phyloP scores from a whole-genome alignment of 2,888 invertebrate genomes.

The Catocala sponsa region DNA sequence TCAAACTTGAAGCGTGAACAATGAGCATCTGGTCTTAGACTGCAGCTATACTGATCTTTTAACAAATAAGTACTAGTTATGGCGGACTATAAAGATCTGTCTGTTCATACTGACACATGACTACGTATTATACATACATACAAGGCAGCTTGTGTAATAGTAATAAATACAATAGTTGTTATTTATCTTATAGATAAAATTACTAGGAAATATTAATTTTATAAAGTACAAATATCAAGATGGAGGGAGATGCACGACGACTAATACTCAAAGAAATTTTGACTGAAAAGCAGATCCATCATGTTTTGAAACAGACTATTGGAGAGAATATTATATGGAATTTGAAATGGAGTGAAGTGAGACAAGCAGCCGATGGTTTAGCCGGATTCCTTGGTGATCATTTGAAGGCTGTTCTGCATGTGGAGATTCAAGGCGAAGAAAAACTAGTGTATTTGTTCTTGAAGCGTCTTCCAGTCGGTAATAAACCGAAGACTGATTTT shows the following conservation, averaged over 20 bases:
- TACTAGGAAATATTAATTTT: background rate
- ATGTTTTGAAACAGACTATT: conserved; percentile 52
- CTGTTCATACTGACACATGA: too few relatives aligned
- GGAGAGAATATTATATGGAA: conserved; percentile 45
- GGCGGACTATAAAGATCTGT: too few relatives aligned
- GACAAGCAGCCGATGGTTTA: conserved; percentile 64
- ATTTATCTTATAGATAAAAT: too few relatives aligned
- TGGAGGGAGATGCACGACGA: conserved; percentile 45
- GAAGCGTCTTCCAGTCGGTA: conserved; percentile 68
- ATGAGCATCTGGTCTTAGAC: background rate
- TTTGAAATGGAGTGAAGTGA: conserved; percentile 50
- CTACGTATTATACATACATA: too few relatives aligned
- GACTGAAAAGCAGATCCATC: conserved; percentile 58
- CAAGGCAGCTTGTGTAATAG: conserved; percentile 10
- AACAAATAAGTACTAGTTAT: background rate
- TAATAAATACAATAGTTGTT: conserved; percentile 56
- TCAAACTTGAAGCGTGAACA: background rate
- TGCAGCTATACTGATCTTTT: background rate
- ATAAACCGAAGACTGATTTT: conserved; percentile 70
- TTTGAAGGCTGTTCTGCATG: conserved; percentile 57
- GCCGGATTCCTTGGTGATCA: conserved; percentile 78
- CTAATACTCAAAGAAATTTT: conserved; percentile 55
- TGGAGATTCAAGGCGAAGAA: conserved; percentile 44
- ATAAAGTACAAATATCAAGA: conserved; percentile 33
- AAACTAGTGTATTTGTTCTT: conserved; percentile 65